Evolutionary conservation across 2,113 vertebrate genomes (phyloP).

Genomic region (Crotalus viridis): DNA sequence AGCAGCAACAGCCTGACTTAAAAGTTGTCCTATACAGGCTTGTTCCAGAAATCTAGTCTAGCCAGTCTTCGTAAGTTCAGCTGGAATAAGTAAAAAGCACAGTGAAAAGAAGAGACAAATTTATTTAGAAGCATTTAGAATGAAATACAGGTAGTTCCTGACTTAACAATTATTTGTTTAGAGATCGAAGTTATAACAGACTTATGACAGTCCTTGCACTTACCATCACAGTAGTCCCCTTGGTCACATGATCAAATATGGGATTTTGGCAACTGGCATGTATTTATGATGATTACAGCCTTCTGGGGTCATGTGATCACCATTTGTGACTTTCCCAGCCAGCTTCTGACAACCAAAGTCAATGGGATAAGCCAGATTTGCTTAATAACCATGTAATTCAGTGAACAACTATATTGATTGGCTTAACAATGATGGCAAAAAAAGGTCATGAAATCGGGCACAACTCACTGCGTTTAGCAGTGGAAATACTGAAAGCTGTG

Average conservation of each 20-base stretch:
- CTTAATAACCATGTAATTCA: background rate
- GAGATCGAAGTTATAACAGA: background rate
- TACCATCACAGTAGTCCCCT: background rate
- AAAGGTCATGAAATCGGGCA: too few species aligned
- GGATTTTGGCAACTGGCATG: background rate
- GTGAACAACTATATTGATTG: background rate
- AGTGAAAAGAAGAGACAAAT: background rate
- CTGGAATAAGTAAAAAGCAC: background rate
- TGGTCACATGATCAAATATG: background rate
- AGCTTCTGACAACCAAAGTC: background rate
- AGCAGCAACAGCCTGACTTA: background rate
- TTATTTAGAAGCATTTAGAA: constrained; percentile 2
- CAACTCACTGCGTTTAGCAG: background rate
- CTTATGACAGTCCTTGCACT: background rate
- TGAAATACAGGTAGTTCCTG: background rate
- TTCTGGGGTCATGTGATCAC: background rate
- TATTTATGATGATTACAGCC: background rate
- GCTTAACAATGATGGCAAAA: too few species aligned
- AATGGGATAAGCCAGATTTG: background rate
- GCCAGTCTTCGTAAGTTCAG: background rate
- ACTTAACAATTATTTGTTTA: background rate
- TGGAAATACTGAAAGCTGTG: background rate
- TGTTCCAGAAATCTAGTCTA: background rate
- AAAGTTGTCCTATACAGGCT: background rate
- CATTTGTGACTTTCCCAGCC: background rate